Percentiles rank a stretch among this genome's conserved stretches.
phyloP scores from a whole-genome alignment of 2,113 vertebrate species.

The Callospermophilus lateralis region DNA sequence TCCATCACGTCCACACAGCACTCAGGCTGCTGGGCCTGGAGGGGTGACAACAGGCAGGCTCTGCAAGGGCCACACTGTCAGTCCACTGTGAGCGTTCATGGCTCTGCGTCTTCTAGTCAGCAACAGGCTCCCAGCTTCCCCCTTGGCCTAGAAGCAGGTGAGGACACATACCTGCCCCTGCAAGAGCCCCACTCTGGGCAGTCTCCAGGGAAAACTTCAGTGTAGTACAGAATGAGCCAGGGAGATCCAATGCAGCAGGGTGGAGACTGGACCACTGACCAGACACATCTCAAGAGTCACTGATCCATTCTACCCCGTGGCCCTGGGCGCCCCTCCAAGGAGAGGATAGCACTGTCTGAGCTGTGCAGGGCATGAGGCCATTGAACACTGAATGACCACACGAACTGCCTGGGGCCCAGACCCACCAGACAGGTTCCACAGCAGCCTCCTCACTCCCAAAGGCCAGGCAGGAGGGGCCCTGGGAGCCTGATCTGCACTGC shows the following conservation, averaged over 20 bases:
- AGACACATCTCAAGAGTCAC: not conserved
- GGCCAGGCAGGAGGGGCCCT: not conserved
- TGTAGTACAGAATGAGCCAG: not conserved
- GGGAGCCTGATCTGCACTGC: not conserved
- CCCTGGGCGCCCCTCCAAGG: not conserved
- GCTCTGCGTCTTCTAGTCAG: not conserved
- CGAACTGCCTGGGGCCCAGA: not conserved
- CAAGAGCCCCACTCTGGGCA: not conserved
- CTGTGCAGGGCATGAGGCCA: not conserved
- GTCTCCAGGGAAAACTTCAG: not conserved
- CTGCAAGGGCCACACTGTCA: not conserved
- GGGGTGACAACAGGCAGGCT: not conserved
- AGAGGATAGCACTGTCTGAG: not conserved
- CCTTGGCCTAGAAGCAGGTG: not conserved
- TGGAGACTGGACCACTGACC: not conserved
- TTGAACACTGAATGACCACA: not conserved
- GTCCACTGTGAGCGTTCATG: not conserved
- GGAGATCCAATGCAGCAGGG: too few species aligned
- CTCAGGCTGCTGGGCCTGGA: conserved; percentile 83
- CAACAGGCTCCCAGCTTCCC: not conserved
- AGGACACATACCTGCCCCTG: not conserved
- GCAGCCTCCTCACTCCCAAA: not conserved
- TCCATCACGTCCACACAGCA: conserved; percentile 91
- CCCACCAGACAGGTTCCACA: not conserved
- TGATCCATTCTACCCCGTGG: not conserved